These are phyloP conservation scores for Neoseiulus cucumeris DNA, from an alignment of 1,140 invertebrate genomes.

Conservation along the genomic window DNA sequence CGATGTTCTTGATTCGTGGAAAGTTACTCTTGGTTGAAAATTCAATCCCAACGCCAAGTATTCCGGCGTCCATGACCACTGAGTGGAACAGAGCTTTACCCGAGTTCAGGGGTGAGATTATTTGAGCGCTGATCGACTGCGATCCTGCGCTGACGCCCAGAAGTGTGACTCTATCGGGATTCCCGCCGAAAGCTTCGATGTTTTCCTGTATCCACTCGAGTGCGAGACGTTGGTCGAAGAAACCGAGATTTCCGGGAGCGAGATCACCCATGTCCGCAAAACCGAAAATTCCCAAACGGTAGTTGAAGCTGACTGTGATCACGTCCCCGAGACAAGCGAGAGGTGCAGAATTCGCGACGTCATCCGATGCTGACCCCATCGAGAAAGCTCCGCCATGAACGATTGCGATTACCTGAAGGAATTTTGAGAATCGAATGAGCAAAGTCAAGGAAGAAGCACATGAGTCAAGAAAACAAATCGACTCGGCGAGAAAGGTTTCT, in stretches of 20 bases:
- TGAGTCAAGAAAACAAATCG: neutral
- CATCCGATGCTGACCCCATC: neutral
- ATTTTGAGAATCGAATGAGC: neutral
- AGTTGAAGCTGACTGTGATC: neutral
- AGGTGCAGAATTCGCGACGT: neutral
- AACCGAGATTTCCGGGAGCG: conserved; percentile 30
- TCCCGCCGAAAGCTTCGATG: conserved; percentile 69
- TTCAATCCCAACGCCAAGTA: neutral
- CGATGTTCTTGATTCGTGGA: neutral
- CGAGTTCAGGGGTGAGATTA: neutral
- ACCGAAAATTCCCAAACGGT: neutral
- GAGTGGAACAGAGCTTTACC: neutral
- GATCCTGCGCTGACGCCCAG: conserved; percentile 83
- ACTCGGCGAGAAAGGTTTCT: neutral
- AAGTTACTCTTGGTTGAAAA: neutral
- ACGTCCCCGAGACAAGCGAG: neutral
- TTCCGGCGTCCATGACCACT: neutral
- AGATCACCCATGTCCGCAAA: neutral
- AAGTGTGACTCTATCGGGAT: conserved; percentile 68
- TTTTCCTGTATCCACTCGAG: conserved; percentile 81
- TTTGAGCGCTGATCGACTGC: conserved; percentile 46
- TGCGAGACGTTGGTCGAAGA: conserved; percentile 81
- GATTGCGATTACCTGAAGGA: neutral
- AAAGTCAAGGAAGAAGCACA: neutral
- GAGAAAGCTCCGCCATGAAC: neutral